Percentiles rank a stretch among this genome's conserved stretches.
phyloP scores from a whole-genome alignment of 2,113 vertebrate species.

The Eudyptes chrysolophus region DNA sequence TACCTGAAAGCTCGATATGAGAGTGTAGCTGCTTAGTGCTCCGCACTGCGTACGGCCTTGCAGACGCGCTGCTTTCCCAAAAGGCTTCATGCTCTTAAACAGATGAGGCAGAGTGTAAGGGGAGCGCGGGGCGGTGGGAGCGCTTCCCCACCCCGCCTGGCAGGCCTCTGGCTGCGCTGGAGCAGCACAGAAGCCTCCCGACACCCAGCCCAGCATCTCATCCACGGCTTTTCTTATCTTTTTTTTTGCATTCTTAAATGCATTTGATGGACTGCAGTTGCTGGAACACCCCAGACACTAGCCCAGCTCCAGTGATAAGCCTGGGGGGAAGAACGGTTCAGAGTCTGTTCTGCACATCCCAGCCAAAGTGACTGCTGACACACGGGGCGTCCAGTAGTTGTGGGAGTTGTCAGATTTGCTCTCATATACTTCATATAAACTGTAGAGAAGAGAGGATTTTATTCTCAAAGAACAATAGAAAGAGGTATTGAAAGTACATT shows the following conservation, averaged over 20 bases:
- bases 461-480: not conserved
- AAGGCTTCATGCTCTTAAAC: not conserved
- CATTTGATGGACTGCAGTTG: not conserved
- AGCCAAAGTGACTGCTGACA: not conserved
- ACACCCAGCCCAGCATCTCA: not conserved
- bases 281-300: not conserved
- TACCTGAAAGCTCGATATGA: not conserved
- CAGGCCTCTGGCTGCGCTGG: not conserved
- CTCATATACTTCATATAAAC: not conserved
- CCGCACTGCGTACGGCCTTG: rapidly evolving
- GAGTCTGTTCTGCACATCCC: not conserved
- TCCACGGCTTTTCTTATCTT: not conserved
- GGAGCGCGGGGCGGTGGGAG: rapidly evolving
- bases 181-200: not conserved
- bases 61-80: not conserved
- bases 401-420: not conserved
- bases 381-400: not conserved
- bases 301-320: not conserved
- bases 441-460: not conserved
- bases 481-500: not conserved
- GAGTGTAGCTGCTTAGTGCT: not conserved
- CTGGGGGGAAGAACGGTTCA: not conserved
- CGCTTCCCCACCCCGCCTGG: not conserved
- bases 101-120: not conserved
- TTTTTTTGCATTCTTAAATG: not conserved